Evolutionary conservation across 1,140 invertebrate genomes (phyloP), one percentile per base, ranked within the genome.

Genomic region (Drosophila pachea): DNA sequence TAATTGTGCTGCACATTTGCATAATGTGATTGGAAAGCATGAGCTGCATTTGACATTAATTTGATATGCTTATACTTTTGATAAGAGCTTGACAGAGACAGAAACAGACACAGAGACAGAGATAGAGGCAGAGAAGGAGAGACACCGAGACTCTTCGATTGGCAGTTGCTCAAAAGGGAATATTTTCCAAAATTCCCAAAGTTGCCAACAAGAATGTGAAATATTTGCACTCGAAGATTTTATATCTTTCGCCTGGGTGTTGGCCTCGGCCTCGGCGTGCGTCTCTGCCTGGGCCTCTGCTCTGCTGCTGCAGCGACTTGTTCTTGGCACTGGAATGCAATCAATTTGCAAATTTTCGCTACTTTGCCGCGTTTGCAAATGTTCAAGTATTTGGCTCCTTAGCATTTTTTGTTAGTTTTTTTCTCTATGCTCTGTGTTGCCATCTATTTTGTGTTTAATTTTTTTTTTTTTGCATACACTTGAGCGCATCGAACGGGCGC

Each of bases 301-400:
- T 40, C 7, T 49, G 54, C 55, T 49, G 50, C 22, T 33, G 52
- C 53, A 36, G 12, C 49, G 54, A 38, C 48, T 42, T 47, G 45
- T 55, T 56, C 67, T 68, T 67, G 78, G 79, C 81, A 83, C 76
- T 81, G 84, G 84, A 87, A 87, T 87, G 84, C 84, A 87, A 87
- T 87, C 84, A 87, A 87, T 87, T 87, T 87, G 84, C 84, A 87
- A 87, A 87, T 87, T 87, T 86, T 86, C 81, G 74, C 76, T 86
- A 81, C 81, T 86, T 86, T 86, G 81, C 81, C 81, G 81, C 81
- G 76, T 81, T 83, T 81, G 81, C 81, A 86, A 83, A 86, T 86
- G 81, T 72, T 86, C 81, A 63, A 86, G 79, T 79, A 83, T 83
- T 83, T 83, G 79, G 66, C 79, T 79, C 79, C 76, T 83, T 83